Evolutionary conservation across 1,140 invertebrate genomes (phyloP), one percentile per base, ranked within the genome.

Genomic region (Aphidius ervi): DNA sequence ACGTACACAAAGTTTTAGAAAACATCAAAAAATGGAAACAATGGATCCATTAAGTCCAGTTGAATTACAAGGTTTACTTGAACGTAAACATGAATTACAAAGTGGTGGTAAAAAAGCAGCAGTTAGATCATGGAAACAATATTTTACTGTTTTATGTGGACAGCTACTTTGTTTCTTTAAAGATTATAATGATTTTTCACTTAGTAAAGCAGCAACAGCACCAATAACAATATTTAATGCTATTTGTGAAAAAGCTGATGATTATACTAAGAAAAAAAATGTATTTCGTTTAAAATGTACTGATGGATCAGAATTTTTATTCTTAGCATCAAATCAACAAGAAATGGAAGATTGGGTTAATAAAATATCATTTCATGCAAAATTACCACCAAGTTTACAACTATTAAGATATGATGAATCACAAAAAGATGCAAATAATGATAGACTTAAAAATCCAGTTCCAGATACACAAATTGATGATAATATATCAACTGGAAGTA

Each of bases 81-180:
- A 99, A 63, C 84, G 97, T 39, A 99, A 99, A 77, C 96, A 99
- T 71, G 93, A 97, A 68, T 79, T 96, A 5, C 93, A 96, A 64
- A 88, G 87, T 61, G 95, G 94, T 16, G 95, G 95, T 5, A 97
- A 97, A 78, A 89, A 93, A 65, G 95, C 96, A 1, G 91, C 95
- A 0, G 92, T 97, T 9, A 82, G 97, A 5, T 95, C 94, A 0
- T 99, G 97, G 97, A 97, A 97, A 70, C 87, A 86, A 53, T 95
- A 92, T 77, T 97, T 98, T 74, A 94, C 93, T 5, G 95, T 98
- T 40, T 81, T 99, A 2, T 98, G 95, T 74, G 96, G 96, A 0
- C 96, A 99, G 75, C 77, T 98, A 61, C 80, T 99, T 31, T 98
- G 95, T 80, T 99, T 99, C 88, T 99, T 98, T 82, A 94, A 96